These are phyloP conservation scores for Pseudococcus longispinus DNA, from an alignment of 2,888 invertebrate genomes.

Conservation along the genomic window DNA sequence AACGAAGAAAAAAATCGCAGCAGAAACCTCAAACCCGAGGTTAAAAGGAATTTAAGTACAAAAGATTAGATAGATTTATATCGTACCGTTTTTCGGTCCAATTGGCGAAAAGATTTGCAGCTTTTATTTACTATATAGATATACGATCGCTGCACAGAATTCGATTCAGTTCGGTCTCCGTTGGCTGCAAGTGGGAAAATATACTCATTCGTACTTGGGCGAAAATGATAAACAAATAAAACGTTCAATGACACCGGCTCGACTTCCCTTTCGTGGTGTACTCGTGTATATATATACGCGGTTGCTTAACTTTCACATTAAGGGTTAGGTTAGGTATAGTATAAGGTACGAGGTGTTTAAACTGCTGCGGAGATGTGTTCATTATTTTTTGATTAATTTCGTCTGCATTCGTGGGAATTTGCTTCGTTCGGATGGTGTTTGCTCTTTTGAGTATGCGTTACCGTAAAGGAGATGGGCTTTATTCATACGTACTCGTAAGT, in stretches of 20 bases:
- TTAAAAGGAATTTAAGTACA: background rate
- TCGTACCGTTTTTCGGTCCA: background rate
- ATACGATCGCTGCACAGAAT: background rate
- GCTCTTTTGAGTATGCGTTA: background rate
- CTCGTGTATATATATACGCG: background rate
- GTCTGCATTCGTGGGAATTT: background rate
- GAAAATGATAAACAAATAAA: constrained; percentile 20
- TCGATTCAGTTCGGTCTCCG: background rate
- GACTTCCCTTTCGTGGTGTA: constrained; percentile 6
- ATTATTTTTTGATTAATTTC: constrained; percentile 28
- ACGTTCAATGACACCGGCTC: background rate
- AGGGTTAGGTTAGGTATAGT: background rate
- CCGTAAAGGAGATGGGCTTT: background rate
- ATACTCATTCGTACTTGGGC: background rate
- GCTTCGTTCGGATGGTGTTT: background rate
- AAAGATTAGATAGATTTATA: constrained; percentile 15
- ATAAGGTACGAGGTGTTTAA: background rate
- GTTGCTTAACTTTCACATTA: background rate
- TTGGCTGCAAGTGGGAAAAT: background rate
- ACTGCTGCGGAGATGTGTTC: background rate
- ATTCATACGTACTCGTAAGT: background rate
- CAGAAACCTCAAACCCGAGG: background rate
- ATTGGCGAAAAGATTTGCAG: background rate
- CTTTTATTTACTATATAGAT: background rate
- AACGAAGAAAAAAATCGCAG: background rate